phyloP scores from a whole-genome alignment of 37 sponge, comb jelly and placozoan species.

The Tethya wilhelma region DNA sequence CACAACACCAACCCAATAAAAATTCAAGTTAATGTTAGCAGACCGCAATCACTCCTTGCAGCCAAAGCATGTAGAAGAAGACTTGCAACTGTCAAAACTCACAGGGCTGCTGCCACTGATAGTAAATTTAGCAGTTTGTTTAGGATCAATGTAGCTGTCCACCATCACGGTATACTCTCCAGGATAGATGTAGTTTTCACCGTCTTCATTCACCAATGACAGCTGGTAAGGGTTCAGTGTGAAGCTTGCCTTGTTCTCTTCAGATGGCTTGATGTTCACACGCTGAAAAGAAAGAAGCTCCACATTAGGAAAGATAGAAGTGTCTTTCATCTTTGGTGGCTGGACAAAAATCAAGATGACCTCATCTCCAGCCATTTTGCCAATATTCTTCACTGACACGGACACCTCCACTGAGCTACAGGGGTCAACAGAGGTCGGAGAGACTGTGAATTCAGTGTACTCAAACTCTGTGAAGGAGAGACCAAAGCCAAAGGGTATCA shows the following conservation, averaged over 20 bases:
- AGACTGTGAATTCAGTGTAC: conserved; percentile 31
- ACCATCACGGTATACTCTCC: conserved; percentile 37
- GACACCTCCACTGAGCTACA: conserved; percentile 35
- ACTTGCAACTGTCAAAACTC: not conserved
- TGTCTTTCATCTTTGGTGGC: conserved; percentile 10
- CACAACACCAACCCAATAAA: too few species aligned
- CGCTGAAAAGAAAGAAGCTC: conserved; percentile 55
- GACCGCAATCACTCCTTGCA: too few species aligned
- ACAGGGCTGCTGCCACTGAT: conserved; percentile 7
- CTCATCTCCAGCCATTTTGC: conserved; percentile 44
- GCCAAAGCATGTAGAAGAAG: not conserved
- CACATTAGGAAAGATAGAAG: not conserved
- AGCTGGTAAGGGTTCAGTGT: conserved; percentile 32
- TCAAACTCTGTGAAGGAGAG: conserved; percentile 50
- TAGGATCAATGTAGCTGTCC: not conserved
- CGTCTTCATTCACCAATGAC: conserved; percentile 53
- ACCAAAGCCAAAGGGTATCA: conserved; percentile 53
- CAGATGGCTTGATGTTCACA: conserved; percentile 5
- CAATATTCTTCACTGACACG: conserved; percentile 46
- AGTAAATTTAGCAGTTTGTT: not conserved
- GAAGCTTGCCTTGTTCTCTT: not conserved
- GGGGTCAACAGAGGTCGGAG: conserved; percentile 13
- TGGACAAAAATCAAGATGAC: conserved; percentile 51
- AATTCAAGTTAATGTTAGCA: too few species aligned
- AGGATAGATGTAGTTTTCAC: conserved; percentile 43